phyloP scores from a whole-genome alignment of 2,113 vertebrate species.

The Ceuthmochares aereus region DNA sequence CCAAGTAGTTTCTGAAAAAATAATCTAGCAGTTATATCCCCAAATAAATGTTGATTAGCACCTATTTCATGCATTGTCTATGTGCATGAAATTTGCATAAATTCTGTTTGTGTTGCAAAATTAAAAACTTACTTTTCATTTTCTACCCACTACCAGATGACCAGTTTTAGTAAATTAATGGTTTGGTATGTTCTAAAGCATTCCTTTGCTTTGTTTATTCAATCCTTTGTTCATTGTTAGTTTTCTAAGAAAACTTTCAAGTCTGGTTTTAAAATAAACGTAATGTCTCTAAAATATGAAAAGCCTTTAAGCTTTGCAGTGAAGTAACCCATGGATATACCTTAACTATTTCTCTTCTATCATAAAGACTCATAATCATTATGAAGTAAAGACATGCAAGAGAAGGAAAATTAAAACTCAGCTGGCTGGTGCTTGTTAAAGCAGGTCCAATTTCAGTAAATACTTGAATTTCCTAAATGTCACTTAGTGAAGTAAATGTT shows the following conservation, averaged over 20 bases:
- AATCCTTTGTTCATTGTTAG: constrained; percentile 35
- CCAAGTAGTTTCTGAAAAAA: constrained; percentile 42
- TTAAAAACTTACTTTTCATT: constrained; percentile 32
- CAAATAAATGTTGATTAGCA: constrained; percentile 58
- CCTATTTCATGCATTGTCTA: not conserved
- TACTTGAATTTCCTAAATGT: not conserved
- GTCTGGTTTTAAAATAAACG: constrained; percentile 19
- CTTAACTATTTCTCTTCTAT: not conserved
- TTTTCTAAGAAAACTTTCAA: constrained; percentile 58
- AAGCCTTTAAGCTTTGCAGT: not conserved
- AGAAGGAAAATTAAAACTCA: constrained; percentile 23
- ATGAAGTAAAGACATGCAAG: not conserved
- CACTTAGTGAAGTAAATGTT: not conserved
- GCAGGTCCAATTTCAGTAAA: not conserved
- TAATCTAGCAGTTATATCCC: constrained; percentile 40
- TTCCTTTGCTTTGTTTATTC: constrained; percentile 41
- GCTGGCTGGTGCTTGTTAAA: not conserved
- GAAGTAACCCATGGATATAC: not conserved
- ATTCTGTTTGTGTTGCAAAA: constrained; percentile 10
- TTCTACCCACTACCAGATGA: constrained; percentile 29
- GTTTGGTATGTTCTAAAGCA: constrained; percentile 55
- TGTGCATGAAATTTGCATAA: not conserved
- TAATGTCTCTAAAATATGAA: constrained; percentile 29
- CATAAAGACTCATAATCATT: not conserved
- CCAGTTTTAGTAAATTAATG: constrained; percentile 44